Percentiles rank a stretch among this genome's conserved stretches.
Conservation (phyloP, 2,797 vertebrate species). For the Pangasius mekongensis region DNA sequence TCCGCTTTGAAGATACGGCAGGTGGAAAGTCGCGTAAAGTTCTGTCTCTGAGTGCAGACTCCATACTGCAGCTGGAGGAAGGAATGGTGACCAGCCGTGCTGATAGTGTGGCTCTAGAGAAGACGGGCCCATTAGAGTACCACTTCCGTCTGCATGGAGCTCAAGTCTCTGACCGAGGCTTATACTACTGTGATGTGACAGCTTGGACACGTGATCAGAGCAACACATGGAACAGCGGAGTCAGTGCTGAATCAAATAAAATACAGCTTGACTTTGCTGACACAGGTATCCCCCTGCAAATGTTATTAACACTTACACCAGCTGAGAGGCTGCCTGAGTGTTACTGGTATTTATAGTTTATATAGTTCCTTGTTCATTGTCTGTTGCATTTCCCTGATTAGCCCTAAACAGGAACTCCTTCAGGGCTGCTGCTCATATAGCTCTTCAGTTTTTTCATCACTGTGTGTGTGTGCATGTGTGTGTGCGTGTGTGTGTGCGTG, state of each 20-base stretch:
- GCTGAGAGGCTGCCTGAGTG: not conserved
- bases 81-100: conserved; percentile 80
- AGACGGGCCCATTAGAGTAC: conserved; percentile 85
- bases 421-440: conserved; percentile 22
- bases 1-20: conserved; percentile 79
- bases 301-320: not conserved
- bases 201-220: conserved; percentile 82
- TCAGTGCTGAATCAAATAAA: conserved; percentile 85
- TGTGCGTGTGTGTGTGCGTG: too few relatives aligned
- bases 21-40: conserved; percentile 77
- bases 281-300: conserved; percentile 75
- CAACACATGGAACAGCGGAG: conserved; percentile 80
- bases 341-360: not conserved
- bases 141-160: conserved; percentile 88
- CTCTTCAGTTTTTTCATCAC: not conserved
- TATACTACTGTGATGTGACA: conserved; percentile 88
- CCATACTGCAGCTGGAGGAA: conserved; percentile 82
- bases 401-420: conserved; percentile 18
- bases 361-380: not conserved
- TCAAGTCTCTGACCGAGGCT: conserved; percentile 86
- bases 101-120: conserved; percentile 86
- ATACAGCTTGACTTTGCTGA: conserved; percentile 86
- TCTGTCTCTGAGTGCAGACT: conserved; percentile 86
- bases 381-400: conserved; percentile 10
- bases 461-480: not conserved